Percentiles rank a stretch among this genome's conserved stretches.
These are phyloP conservation scores for Enteromius mattozi DNA, from an alignment of 2,797 vertebrate genomes.

Conservation along the genomic window DNA sequence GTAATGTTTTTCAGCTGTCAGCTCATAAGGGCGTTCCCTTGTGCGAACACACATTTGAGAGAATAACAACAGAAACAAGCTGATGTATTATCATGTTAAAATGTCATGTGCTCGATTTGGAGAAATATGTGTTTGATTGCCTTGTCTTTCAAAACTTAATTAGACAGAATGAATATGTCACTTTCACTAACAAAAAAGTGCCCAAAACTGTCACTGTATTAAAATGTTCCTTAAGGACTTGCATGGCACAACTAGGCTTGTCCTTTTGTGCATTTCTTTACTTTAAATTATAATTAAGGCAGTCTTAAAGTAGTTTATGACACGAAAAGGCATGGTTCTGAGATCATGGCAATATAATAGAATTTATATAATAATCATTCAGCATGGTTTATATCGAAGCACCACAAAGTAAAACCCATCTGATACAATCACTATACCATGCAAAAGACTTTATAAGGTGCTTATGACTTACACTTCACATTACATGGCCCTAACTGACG, in stretches of 20 bases:
- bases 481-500: neutral
- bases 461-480: neutral
- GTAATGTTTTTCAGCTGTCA: slow-evolving; percentile 21
- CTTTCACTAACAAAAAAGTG: neutral
- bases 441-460: neutral
- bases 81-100: neutral
- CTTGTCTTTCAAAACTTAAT: neutral
- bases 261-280: neutral
- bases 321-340: neutral
- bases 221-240: neutral
- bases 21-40: neutral
- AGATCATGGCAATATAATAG: neutral
- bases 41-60: neutral
- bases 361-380: neutral
- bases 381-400: neutral
- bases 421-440: neutral
- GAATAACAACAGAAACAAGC: slow-evolving; percentile 6
- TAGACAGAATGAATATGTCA: neutral
- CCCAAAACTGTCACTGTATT: neutral
- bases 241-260: neutral
- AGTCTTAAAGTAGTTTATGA: neutral
- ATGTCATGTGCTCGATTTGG: neutral
- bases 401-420: neutral
- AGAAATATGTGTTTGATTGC: neutral
- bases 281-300: neutral